A percentile compares a stretch with the other conserved stretches of the same genome.
phyloP scores from a whole-genome alignment of 2,113 vertebrate genomes.

The Eptesicus fuscus region DNA sequence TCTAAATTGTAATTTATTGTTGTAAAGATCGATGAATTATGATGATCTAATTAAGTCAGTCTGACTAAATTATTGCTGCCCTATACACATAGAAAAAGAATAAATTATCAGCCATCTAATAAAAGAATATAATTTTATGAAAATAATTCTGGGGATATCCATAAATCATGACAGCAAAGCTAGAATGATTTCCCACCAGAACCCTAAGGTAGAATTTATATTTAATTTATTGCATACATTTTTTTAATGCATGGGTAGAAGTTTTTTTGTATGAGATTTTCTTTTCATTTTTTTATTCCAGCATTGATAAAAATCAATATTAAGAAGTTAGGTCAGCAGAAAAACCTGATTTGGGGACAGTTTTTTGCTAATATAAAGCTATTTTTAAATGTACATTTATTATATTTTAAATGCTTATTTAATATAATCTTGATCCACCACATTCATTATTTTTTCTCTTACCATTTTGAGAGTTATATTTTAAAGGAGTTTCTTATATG shows the following conservation, averaged over 20 bases:
- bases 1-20: slow-evolving; percentile 47
- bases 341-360: slow-evolving; percentile 35
- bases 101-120: slow-evolving; percentile 74
- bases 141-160: slow-evolving; percentile 63
- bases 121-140: slow-evolving; percentile 68
- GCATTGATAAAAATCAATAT: slow-evolving; percentile 69
- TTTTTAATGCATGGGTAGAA: slow-evolving; percentile 27
- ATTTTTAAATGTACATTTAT: slow-evolving; percentile 63
- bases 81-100: slow-evolving; percentile 57
- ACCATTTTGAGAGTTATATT: slow-evolving; percentile 31
- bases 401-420: slow-evolving; percentile 58
- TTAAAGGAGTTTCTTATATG: not conserved
- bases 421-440: slow-evolving; percentile 20
- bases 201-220: slow-evolving; percentile 66
- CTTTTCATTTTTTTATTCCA: slow-evolving; percentile 63
- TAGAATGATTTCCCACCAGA: slow-evolving; percentile 64
- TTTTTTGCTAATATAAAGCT: slow-evolving; percentile 47
- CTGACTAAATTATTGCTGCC: slow-evolving; percentile 69
- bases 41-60: slow-evolving; percentile 63
- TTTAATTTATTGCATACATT: slow-evolving; percentile 65
- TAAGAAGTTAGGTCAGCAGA: slow-evolving; percentile 52
- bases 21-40: slow-evolving; percentile 60
- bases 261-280: slow-evolving; percentile 49
- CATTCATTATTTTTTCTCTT: slow-evolving; percentile 38
- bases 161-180: slow-evolving; percentile 72